A percentile compares a stretch with the other conserved stretches of the same genome.
Evolutionary conservation across 2,888 invertebrate genomes (phyloP).

Genomic region (Lepidochrysops patricia): DNA sequence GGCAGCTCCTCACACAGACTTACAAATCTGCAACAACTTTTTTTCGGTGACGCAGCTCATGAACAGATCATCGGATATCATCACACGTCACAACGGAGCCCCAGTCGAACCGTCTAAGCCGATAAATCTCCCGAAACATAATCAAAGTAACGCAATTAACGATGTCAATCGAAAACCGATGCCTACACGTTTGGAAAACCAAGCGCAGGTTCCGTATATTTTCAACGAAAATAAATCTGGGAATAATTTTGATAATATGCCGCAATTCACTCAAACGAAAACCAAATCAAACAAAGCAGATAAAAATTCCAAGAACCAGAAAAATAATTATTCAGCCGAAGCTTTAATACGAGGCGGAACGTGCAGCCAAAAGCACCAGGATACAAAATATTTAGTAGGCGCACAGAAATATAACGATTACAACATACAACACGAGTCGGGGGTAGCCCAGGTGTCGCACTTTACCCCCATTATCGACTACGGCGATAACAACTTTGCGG

Average conservation of each 20-base stretch:
- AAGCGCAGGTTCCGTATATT: conserved; percentile 51
- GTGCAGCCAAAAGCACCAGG: conserved; percentile 52
- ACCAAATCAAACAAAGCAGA: conserved; percentile 48
- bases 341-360: conserved; percentile 55
- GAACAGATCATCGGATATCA: conserved; percentile 59
- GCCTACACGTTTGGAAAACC: conserved; percentile 43
- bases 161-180: conserved; percentile 48
- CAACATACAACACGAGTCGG: conserved; percentile 47
- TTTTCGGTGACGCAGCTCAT: conserved; percentile 65
- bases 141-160: conserved; percentile 38
- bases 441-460: conserved; percentile 65
- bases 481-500: conserved; percentile 53
- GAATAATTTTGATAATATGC: conserved; percentile 46
- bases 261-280: conserved; percentile 48
- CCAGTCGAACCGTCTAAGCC: conserved; percentile 43
- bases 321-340: conserved; percentile 65
- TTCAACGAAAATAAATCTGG: conserved; percentile 51
- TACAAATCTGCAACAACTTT: conserved; percentile 61
- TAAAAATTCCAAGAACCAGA: conserved; percentile 51
- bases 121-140: conserved; percentile 40
- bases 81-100: conserved; percentile 46
- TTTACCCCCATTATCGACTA: conserved; percentile 64
- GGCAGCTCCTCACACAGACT: conserved; percentile 41
- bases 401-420: conserved; percentile 59
- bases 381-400: conserved; percentile 49